Evolutionary conservation across 2,797 vertebrate genomes (phyloP).

Genomic region (Thaleichthys pacificus): DNA sequence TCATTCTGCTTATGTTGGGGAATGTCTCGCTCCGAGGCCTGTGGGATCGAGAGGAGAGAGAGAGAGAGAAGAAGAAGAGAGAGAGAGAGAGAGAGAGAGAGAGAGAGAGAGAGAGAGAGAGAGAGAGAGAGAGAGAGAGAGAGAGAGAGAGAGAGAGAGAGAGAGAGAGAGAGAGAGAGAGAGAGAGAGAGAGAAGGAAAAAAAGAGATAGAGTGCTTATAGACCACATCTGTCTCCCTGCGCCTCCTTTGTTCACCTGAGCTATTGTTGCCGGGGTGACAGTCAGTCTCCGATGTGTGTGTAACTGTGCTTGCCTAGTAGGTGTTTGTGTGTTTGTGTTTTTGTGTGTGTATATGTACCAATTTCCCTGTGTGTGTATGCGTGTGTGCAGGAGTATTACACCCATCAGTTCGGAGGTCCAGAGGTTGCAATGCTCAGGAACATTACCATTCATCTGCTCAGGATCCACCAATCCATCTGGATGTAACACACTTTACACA

Average conservation of each 20-base stretch:
- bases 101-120: neutral
- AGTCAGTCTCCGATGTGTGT: neutral
- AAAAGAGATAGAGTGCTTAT: neutral
- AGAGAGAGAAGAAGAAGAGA: neutral
- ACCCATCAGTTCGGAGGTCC: too few relatives aligned
- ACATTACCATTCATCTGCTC: too few relatives aligned
- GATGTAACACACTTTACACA: too few relatives aligned
- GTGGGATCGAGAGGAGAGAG: neutral
- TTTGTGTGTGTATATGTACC: too few relatives aligned
- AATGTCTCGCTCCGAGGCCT: neutral
- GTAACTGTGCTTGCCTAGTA: too few relatives aligned
- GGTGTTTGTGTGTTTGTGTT: too few relatives aligned
- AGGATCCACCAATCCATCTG: too few relatives aligned
- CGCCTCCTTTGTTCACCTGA: neutral
- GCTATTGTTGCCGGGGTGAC: neutral
- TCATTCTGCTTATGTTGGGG: neutral
- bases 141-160: neutral
- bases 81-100: neutral
- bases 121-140: neutral
- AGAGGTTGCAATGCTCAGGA: too few relatives aligned
- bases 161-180: too few relatives aligned
- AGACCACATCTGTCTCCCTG: neutral
- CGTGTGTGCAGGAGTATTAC: too few relatives aligned
- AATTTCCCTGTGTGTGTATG: too few relatives aligned
- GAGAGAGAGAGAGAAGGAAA: neutral